Base-by-base conservation (phyloP, 2,888 invertebrate genomes). In the Dicycla oo region DNA sequence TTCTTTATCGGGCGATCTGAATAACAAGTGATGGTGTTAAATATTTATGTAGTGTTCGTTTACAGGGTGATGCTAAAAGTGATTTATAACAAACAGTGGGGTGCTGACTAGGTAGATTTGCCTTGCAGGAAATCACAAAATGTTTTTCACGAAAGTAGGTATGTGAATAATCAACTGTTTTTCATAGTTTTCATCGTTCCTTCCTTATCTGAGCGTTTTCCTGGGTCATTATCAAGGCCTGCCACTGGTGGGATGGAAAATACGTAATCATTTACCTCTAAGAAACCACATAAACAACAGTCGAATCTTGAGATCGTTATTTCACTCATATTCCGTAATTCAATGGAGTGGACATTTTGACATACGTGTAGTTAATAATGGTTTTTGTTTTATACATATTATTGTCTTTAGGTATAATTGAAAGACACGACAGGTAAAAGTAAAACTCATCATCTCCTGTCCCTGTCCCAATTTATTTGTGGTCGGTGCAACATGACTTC, bases 1-100 rank as follows among this genome's bases (percentile, higher is more conserved):
- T 92, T 88, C 89, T 92, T 91, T 92, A 93, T 92, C 90, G 91
- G 87, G 82, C 86, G 88, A 89, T 84, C 84, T 85, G 89, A 88
- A 89, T 88, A 88, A 83, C 87, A 88, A 89, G 88, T 89, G 89
- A 88, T 88, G 87, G 86, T 87, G 88, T 89, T 89, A 90, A 91
- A 92, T 91, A 92, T 92, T 91, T 91, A 92, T 92, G 88, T 82
- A 81, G 78, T 79, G 64, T 80, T 75, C 80, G 72, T 75, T 77
- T 73, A 72, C 72, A 60, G 74, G 45, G 26, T 71, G 73, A 64
- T 71, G 69, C 64, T 53, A 61, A 62, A 69, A 74, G 73, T 84
- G 83, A 86, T 86, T 82, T 87, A 86, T 84, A 82, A 67, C 70
- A 62, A 65, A 51, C 58, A 38, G 63, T n/a, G 69, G 47, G 75